Percentiles rank a stretch among this genome's conserved stretches.
Conservation (phyloP, 2,888 invertebrate species). For the Mesodorylaimus sp. region DNA sequence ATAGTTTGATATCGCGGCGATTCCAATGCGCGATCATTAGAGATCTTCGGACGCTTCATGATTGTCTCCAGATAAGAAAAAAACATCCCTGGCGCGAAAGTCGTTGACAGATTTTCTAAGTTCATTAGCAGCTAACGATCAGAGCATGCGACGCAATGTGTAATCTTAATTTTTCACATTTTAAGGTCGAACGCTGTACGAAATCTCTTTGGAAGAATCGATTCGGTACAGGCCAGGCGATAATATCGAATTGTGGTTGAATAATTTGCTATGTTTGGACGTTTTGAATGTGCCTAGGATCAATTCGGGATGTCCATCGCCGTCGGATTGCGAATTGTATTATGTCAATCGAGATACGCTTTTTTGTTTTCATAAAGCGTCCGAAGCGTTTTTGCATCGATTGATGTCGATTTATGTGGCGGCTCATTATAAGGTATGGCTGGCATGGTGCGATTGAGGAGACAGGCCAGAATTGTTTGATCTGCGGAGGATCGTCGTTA, state of each 20-base stretch:
- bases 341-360: constrained; percentile 59
- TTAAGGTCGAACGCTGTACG: constrained; percentile 34
- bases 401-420: constrained; percentile 83
- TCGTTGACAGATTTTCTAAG: no score
- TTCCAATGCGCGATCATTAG: no score
- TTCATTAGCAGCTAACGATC: background rate
- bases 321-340: constrained; percentile 65
- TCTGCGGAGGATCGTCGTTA: background rate
- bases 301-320: constrained; percentile 60
- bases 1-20: no score
- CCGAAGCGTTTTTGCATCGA: constrained; percentile 62
- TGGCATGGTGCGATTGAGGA: background rate
- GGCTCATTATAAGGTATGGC: constrained; percentile 84
- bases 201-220: constrained; percentile 63
- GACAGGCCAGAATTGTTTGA: background rate
- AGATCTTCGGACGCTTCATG: no score
- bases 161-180: constrained; percentile 4
- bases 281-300: constrained; percentile 33
- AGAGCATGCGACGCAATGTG: background rate
- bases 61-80: no score
- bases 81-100: no score
- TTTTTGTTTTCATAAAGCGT: constrained; percentile 82
- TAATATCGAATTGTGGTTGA: constrained; percentile 71
- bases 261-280: constrained; percentile 71
- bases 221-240: constrained; percentile 72